Evolutionary conservation across 2,888 invertebrate species (phyloP), one percentile per base, ranked within the genome.

Genomic region (Fragum fragum): DNA sequence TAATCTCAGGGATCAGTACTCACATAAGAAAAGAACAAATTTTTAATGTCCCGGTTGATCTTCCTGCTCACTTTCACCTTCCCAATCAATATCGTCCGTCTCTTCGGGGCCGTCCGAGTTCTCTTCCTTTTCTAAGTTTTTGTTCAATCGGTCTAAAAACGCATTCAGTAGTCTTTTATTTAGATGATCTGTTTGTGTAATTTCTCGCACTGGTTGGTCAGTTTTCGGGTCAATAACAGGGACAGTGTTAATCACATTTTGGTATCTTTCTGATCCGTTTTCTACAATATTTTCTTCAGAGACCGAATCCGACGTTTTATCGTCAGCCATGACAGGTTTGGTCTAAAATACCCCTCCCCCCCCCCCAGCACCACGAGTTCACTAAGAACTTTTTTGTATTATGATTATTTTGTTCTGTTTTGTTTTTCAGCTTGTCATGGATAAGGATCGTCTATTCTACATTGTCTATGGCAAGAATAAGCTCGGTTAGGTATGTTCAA

Each of bases 181-280:
- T 11, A 89, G 75, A 42, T 89, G 89, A 29, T 89, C 89, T 2
- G 89, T 89, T 52, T 89, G 89, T 53, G 89, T 89, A 29, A 86
- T 81, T 74, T 89, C 78, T 53, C 89, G 76, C 1, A 78, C 85
- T 55, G 61, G 68, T 28, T 79, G 68, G 21, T 88, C 87, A 11
- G 66, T 28, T 11, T 32, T 28, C 2, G 80, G 63, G 29, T 18
- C 42, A 57, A 9, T 5, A 3, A n/a, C 28, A 32, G n/a, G 18
- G 18, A n/a, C 16, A 1, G 39, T 53, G 36, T 68, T 26, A 9
- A 9, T n/a, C 16, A 36, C 1, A 32, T 6, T 63, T 39, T 42
- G 42, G 7, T 42, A 1, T 14, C 1, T 42, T 66, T 23, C 18
- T 66, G 21, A 21, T 7, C 26, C 42, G n/a, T 21, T 26, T 42